Conservation (phyloP, 2,888 invertebrate species). For the Dusona sp. region DNA sequence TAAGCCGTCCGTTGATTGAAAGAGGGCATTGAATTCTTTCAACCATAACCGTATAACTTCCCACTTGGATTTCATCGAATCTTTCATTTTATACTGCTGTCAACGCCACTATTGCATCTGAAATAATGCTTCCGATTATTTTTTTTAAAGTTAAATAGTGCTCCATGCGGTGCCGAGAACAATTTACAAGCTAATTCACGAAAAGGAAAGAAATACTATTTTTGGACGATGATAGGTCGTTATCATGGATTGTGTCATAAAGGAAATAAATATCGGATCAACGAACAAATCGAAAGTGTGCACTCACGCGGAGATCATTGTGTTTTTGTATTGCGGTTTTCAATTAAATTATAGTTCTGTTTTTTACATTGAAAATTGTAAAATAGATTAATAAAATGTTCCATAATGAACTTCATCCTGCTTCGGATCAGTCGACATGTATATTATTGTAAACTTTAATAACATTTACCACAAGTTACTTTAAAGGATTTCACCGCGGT, state of each 20-base stretch:
- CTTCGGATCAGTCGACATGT: not conserved
- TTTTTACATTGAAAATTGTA: not conserved
- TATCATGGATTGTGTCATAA: too few relatives aligned
- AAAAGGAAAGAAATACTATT: too few relatives aligned
- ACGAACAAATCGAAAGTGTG: not conserved
- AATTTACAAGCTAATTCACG: not conserved
- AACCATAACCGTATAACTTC: not conserved
- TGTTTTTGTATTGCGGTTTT: not conserved
- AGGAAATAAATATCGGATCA: not conserved
- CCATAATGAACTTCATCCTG: not conserved
- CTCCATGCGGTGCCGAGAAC: not conserved
- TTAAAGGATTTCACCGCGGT: too few relatives aligned
- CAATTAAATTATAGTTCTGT: not conserved
- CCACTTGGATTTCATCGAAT: slow-evolving; percentile 2
- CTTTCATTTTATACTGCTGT: not conserved
- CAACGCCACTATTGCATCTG: not conserved
- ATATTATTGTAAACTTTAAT: not conserved
- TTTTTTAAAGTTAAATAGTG: not conserved
- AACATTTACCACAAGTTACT: not conserved
- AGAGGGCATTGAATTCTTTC: slow-evolving; percentile 54
- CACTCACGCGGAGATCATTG: not conserved
- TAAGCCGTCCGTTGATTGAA: slow-evolving; percentile 77
- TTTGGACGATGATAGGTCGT: not conserved
- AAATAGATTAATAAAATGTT: not conserved
- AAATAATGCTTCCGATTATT: not conserved